Conservation (phyloP, 2,888 invertebrate genomes). For the Phortica okadai region DNA sequence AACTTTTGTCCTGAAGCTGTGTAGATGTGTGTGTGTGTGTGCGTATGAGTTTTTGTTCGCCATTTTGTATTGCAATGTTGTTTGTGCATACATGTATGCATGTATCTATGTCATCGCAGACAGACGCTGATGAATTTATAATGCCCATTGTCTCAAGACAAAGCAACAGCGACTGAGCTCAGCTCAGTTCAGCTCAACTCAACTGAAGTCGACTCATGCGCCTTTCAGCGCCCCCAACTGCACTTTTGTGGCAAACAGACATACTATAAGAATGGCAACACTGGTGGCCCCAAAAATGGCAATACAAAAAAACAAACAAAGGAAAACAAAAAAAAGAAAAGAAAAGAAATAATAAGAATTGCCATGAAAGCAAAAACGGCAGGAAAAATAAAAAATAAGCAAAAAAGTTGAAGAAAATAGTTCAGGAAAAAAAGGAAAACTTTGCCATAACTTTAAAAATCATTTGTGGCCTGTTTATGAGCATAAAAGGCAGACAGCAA, state of each 20-base stretch:
- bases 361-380: conserved; percentile 46
- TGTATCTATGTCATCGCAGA: conserved; percentile 54
- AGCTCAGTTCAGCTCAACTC: conserved; percentile 10
- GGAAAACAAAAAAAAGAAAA: conserved; percentile 2
- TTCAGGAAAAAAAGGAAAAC: conserved; percentile 39
- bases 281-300: conserved; percentile 40
- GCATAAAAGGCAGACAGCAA: conserved; percentile 1
- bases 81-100: conserved; percentile 16
- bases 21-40: conserved; percentile 2
- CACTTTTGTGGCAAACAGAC: conserved; percentile 10
- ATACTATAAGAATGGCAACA: neutral
- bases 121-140: conserved; percentile 65
- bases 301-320: conserved; percentile 13
- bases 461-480: conserved; percentile 42
- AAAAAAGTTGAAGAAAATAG: conserved; percentile 34
- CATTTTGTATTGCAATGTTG: conserved; percentile 26
- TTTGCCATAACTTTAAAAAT: conserved; percentile 43
- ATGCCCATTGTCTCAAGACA: conserved; percentile 62
- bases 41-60: neutral
- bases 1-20: conserved; percentile 17
- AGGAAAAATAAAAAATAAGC: conserved; percentile 41
- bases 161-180: neutral
- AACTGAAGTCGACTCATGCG: neutral
- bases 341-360: conserved; percentile 38
- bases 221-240: conserved; percentile 23